Evolutionary conservation across 2,113 vertebrate genomes (phyloP).

Genomic region (Ariopsis seemanni): DNA sequence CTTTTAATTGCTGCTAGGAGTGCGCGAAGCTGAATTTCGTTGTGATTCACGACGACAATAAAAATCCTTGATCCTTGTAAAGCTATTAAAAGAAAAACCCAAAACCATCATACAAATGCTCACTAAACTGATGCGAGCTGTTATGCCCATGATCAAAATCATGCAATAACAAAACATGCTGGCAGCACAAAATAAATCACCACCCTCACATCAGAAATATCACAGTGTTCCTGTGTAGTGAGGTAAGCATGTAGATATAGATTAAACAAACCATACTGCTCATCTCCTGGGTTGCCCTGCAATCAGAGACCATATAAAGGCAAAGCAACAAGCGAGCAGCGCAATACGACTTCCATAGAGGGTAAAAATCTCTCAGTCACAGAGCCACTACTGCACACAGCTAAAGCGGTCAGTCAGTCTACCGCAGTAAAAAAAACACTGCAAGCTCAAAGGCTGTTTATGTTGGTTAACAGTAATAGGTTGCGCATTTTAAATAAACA

Average conservation of each 20-base stretch:
- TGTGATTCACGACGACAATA: no score
- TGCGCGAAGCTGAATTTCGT: no score
- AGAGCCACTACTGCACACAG: constrained; percentile 19
- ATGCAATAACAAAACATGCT: background rate
- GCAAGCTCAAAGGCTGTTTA: background rate
- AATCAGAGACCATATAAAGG: constrained; percentile 55
- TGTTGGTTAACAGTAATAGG: background rate
- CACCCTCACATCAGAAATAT: constrained; percentile 24
- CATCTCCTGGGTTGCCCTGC: constrained; percentile 35
- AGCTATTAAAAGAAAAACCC: background rate
- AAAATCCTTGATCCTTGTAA: background rate
- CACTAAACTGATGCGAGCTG: background rate
- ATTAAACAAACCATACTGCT: constrained; percentile 41
- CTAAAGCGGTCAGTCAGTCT: constrained; percentile 15
- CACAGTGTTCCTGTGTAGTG: background rate
- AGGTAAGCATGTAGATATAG: constrained; percentile 30
- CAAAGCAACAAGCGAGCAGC: constrained; percentile 50
- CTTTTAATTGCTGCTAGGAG: no score
- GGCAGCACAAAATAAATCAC: constrained; percentile 7
- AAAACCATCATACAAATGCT: background rate
- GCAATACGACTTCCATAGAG: constrained; percentile 52
- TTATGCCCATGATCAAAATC: background rate
- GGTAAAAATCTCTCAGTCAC: constrained; percentile 43
- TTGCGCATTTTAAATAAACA: background rate
- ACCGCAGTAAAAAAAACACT: background rate